phyloP scores from a whole-genome alignment of 2,113 vertebrate species.

The Glareola pratincola region DNA sequence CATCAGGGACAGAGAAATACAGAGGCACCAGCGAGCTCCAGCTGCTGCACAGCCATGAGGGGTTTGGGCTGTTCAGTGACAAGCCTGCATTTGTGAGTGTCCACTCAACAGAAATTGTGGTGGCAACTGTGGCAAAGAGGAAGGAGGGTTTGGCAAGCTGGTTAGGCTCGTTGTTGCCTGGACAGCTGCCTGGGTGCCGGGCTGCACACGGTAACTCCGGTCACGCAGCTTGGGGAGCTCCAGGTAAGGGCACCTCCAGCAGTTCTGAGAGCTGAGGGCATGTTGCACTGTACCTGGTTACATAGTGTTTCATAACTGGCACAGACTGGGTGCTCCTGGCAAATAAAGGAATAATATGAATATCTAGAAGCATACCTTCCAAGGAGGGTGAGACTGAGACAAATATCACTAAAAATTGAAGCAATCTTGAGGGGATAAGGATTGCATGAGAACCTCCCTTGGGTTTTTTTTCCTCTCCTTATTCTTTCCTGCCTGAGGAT shows the following conservation, averaged over 20 bases:
- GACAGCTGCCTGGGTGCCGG: not conserved
- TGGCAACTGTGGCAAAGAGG: not conserved
- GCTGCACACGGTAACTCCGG: not conserved
- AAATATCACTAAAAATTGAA: not conserved
- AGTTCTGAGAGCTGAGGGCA: not conserved
- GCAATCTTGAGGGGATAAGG: not conserved
- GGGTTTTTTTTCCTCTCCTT: conserved; percentile 29
- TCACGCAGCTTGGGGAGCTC: not conserved
- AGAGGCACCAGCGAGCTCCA: not conserved
- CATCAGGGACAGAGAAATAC: not conserved
- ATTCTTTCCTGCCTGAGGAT: conserved; percentile 4
- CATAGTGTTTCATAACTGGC: not conserved
- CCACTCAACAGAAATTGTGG: not conserved
- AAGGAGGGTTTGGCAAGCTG: not conserved
- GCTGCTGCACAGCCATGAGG: not conserved
- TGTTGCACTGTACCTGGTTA: not conserved
- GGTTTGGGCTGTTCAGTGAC: not conserved
- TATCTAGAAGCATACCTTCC: not conserved
- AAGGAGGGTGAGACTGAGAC: not conserved
- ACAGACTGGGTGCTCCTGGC: not conserved
- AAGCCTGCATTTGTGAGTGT: not conserved
- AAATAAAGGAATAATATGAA: not conserved
- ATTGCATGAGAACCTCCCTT: conserved; percentile 4
- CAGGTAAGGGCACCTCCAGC: not conserved
- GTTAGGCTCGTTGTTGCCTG: not conserved